Conservation (phyloP, 2,888 invertebrate genomes). For the Nasonia oneida region DNA sequence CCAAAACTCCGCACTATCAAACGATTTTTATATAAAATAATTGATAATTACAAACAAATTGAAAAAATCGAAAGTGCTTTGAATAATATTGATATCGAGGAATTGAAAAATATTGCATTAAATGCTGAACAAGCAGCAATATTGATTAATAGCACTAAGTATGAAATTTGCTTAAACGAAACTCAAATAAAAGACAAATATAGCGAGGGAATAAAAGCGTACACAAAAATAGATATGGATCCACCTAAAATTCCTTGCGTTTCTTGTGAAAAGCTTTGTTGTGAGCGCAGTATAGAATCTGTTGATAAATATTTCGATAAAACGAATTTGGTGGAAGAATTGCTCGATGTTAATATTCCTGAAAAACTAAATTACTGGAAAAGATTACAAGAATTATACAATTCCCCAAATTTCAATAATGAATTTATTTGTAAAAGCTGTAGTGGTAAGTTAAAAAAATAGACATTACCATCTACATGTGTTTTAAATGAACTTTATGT, state of each 20-base stretch:
- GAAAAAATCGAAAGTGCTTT: neutral
- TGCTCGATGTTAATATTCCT: conserved; percentile 18
- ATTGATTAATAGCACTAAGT: neutral
- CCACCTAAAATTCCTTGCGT: no score
- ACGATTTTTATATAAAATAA: no score
- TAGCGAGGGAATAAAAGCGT: no score
- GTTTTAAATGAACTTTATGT: conserved; percentile 67
- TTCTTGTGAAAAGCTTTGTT: no score
- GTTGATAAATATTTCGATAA: neutral
- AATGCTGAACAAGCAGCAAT: neutral
- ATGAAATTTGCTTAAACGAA: no score
- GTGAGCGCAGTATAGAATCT: neutral
- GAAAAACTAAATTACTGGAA: conserved; percentile 27
- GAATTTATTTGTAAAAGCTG: conserved; percentile 61
- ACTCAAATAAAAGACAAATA: no score
- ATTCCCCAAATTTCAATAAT: neutral
- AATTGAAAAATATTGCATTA: neutral
- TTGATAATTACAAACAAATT: neutral
- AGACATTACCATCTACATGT: conserved; percentile 67
- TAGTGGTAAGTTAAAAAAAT: conserved; percentile 61
- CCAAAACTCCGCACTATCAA: no score
- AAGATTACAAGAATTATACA: conserved; percentile 45
- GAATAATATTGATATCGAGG: neutral
- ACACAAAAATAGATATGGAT: no score
- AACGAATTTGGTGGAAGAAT: neutral